Conservation (phyloP, 2,797 vertebrate genomes). For the Dryobates pubescens region DNA sequence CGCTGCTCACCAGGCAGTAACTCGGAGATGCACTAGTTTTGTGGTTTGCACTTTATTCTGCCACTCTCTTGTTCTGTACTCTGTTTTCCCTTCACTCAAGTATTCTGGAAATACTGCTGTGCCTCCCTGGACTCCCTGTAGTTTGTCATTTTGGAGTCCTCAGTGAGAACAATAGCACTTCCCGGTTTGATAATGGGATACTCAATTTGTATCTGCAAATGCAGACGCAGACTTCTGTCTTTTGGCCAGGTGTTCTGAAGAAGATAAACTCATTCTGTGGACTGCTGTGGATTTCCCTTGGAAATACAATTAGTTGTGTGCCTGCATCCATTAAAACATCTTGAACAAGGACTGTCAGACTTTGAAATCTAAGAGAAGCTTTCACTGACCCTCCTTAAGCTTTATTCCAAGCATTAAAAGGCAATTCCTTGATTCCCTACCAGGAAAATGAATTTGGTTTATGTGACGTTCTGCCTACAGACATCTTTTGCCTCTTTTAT, state of each 20-base stretch:
- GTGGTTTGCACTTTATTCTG: background rate
- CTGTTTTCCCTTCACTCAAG: background rate
- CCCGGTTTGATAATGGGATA: background rate
- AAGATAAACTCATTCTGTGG: background rate
- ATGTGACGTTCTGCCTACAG: slow-evolving; percentile 45
- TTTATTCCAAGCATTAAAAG: slow-evolving; percentile 37
- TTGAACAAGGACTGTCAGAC: background rate
- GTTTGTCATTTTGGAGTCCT: background rate
- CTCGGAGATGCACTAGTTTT: background rate
- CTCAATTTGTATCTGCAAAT: background rate
- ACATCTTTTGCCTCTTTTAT: slow-evolving; percentile 26
- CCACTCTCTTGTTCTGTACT: background rate
- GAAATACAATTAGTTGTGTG: slow-evolving; percentile 23
- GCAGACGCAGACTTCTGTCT: background rate
- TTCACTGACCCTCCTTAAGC: slow-evolving; percentile 30
- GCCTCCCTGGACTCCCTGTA: background rate
- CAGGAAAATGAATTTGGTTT: slow-evolving; percentile 36
- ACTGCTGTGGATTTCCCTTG: slow-evolving; percentile 7
- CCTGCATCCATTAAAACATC: background rate
- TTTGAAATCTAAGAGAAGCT: slow-evolving; percentile 17
- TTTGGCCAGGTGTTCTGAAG: slow-evolving; percentile 4
- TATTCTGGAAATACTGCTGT: background rate
- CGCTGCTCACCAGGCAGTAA: background rate
- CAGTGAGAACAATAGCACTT: slow-evolving; percentile 16
- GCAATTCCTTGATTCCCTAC: slow-evolving; percentile 17